These are phyloP conservation scores for Ennomos fuscantarius DNA, from an alignment of 2,888 invertebrate genomes.

Conservation along the genomic window DNA sequence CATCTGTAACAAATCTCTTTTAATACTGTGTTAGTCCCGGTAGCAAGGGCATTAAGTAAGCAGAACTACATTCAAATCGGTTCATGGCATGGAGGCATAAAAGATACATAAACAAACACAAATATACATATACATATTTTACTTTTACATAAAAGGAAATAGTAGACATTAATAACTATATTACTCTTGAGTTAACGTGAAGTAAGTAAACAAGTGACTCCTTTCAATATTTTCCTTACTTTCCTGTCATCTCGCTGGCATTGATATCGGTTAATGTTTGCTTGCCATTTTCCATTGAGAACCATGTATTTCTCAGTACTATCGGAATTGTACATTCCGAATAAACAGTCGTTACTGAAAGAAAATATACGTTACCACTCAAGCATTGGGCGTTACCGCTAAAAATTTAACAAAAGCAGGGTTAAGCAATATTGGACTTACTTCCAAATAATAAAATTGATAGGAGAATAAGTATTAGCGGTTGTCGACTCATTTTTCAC, in stretches of 20 bases:
- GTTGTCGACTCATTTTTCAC: conserved; percentile 46
- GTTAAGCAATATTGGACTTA: conserved; percentile 39
- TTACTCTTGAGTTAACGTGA: too few relatives aligned
- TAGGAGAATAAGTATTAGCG: conserved; percentile 41
- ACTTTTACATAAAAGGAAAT: too few relatives aligned
- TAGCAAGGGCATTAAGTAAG: too few relatives aligned
- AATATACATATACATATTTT: too few relatives aligned
- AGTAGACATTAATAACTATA: too few relatives aligned
- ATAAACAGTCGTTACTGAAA: conserved; percentile 60
- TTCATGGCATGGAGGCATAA: too few relatives aligned
- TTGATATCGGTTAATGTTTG: conserved; percentile 94
- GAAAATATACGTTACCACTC: conserved; percentile 36
- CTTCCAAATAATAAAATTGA: conserved; percentile 47
- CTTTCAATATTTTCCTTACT: conserved; percentile 54
- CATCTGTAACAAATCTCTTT: too few relatives aligned
- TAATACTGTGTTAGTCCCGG: too few relatives aligned
- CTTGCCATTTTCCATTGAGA: conserved; percentile 94
- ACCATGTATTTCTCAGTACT: conserved; percentile 94
- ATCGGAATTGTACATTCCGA: conserved; percentile 90
- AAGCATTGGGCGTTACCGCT: conserved; percentile 67
- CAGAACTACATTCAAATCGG: too few relatives aligned
- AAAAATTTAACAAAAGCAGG: conserved; percentile 35
- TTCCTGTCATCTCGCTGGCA: conserved; percentile 90
- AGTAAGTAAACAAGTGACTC: conserved; percentile 3
- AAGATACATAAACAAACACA: too few relatives aligned